Conservation (phyloP, 1,140 invertebrate species). For the Dreissena rostriformis region DNA sequence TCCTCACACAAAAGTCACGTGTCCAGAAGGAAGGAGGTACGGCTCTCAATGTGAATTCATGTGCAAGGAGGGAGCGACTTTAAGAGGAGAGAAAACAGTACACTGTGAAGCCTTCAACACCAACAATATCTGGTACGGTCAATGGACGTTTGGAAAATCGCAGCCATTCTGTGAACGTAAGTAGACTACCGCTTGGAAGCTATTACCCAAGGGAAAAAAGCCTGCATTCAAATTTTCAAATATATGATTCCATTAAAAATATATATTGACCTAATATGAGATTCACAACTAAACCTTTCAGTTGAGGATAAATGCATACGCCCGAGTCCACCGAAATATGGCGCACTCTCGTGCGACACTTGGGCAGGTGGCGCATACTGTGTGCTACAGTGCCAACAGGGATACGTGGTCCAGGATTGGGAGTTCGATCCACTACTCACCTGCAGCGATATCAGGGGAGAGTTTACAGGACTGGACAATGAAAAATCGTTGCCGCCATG, state of each 20-base stretch:
- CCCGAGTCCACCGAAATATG: conserved; percentile 8
- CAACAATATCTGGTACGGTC: neutral
- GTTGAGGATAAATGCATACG: conserved; percentile 14
- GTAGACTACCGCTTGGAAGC: neutral
- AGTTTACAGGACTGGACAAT: neutral
- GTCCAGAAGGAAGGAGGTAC: conserved; percentile 7
- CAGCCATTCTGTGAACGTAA: conserved; percentile 42
- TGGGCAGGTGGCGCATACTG: conserved; percentile 17
- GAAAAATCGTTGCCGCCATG: neutral
- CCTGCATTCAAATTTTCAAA: neutral
- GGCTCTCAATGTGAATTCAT: conserved; percentile 21
- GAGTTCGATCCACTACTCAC: neutral
- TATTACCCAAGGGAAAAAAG: neutral
- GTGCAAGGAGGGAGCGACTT: neutral
- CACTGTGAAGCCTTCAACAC: neutral
- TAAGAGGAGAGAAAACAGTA: conserved; percentile 8
- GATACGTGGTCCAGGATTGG: conserved; percentile 7
- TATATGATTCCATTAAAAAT: neutral
- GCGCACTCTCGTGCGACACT: conserved; percentile 12
- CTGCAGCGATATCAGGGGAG: neutral
- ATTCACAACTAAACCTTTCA: neutral
- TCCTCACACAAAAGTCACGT: conserved; percentile 9
- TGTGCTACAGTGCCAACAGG: conserved; percentile 10
- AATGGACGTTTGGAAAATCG: conserved; percentile 20
- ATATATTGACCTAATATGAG: neutral